phyloP scores from a whole-genome alignment of 2,888 invertebrate genomes.

The Deroplatys truncata region DNA sequence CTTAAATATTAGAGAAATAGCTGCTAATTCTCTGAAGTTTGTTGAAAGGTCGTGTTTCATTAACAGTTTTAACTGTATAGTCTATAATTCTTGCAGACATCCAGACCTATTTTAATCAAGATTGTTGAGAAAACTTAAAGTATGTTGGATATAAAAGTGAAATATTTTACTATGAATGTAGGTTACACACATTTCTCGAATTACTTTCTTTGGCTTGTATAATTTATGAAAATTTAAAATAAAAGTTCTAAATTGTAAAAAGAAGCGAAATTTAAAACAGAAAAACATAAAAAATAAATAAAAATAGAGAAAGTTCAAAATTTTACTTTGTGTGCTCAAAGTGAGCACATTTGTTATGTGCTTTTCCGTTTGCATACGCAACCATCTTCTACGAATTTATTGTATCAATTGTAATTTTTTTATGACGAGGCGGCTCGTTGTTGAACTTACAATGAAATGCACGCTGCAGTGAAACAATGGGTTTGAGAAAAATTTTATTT shows the following conservation, averaged over 20 bases:
- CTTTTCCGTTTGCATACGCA: too few relatives aligned
- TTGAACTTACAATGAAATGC: too few relatives aligned
- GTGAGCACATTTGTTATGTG: too few relatives aligned
- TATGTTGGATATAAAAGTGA: neutral
- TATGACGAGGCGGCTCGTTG: too few relatives aligned
- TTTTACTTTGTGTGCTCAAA: too few relatives aligned
- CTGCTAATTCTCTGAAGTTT: neutral
- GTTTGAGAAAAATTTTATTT: too few relatives aligned
- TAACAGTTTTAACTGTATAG: constrained; percentile 3
- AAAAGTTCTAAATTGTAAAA: neutral
- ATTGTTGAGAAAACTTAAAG: neutral
- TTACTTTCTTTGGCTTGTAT: constrained; percentile 5
- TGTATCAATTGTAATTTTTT: too few relatives aligned
- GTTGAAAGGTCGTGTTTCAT: neutral
- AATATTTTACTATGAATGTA: constrained; percentile 12
- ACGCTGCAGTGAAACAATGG: too few relatives aligned
- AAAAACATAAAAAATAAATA: too few relatives aligned
- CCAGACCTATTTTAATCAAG: neutral
- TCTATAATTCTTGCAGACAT: neutral
- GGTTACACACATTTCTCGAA: constrained; percentile 5
- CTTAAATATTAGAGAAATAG: neutral
- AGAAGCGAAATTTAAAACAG: too few relatives aligned
- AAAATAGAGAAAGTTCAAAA: too few relatives aligned
- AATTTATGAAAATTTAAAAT: constrained; percentile 9
- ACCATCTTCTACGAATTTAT: too few relatives aligned